Base-by-base conservation (phyloP, 2,113 vertebrate genomes). In the Peromyscus maniculatus region DNA sequence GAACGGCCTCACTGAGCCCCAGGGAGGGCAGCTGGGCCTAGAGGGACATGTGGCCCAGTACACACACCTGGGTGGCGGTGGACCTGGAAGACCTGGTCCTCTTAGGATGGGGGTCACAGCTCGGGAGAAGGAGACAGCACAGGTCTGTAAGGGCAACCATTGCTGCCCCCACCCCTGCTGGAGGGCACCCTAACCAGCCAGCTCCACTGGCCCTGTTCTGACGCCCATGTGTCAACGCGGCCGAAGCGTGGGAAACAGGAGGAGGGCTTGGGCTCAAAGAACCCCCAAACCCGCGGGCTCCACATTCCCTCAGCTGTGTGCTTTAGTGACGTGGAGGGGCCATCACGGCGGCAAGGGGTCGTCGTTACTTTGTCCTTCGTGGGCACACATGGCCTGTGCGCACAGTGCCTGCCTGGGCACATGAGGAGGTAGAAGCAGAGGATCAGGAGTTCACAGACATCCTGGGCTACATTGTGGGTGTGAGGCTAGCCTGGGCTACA, bases 1-100 rank as follows among this genome's bases (percentile, higher is more conserved):
- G 93, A 91, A 97, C 59, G 84, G 96, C 96, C 94, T 97, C n/a
- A 8, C 75, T 72, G 7, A 94, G 97, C 64, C 96, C 96, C 43
- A 3, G 67, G 83, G 93, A 96, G 64, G 97, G 89, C 36, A 8
- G 77, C 86, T 17, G 39, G 67, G 31, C 69, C 57, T 15, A 7
- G 43, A 28, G 49, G 62, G 17, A 22, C 4, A 5, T 21, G 46
- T 8, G 49, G 55, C 95, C 94, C 95, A 11, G 1, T 79, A 74
- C 55, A 16, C 3, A 71, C 92, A 71, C 91, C 91, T 90, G 79
- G 95, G 59, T 7, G 12, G 91, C 83, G 92, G 82, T 28, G 1
- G 16, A 69, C 62, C 52, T 69, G 49, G 43, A 89, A 1, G 0
- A 46, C 59, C 66, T 2, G 82, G 64, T 19, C 77, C 93, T 89